These are phyloP conservation scores for Gortyna flavago DNA, from an alignment of 2,888 invertebrate genomes.

Conservation along the genomic window DNA sequence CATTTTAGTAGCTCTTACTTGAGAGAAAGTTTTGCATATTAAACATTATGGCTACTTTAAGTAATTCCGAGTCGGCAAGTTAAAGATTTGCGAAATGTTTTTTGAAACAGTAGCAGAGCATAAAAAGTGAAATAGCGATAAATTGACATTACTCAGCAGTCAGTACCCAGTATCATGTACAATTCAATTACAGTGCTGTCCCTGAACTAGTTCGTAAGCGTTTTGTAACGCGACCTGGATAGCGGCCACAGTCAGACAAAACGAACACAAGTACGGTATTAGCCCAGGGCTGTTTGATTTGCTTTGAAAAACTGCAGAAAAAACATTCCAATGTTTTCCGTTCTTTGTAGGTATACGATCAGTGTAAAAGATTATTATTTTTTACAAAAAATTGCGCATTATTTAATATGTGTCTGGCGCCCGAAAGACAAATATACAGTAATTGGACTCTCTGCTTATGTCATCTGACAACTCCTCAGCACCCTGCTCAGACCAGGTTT, in stretches of 20 bases:
- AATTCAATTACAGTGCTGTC: constrained; percentile 83
- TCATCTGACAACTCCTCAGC: constrained; percentile 9
- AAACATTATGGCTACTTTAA: constrained; percentile 23
- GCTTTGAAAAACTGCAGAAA: constrained; percentile 7
- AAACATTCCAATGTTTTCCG: neutral
- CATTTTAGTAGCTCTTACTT: constrained; percentile 37
- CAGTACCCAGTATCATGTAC: constrained; percentile 75
- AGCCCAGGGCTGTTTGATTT: constrained; percentile 45
- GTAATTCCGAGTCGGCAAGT: constrained; percentile 10
- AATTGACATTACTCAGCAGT: constrained; percentile 63
- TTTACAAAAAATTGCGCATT: neutral
- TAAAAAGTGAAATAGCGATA: constrained; percentile 51
- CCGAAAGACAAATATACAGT: neutral
- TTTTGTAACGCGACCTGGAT: constrained; percentile 86
- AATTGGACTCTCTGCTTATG: no score
- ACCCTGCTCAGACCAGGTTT: constrained; percentile 42
- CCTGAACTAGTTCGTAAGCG: constrained; percentile 86
- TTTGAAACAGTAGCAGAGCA: constrained; percentile 31
- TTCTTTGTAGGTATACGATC: neutral
- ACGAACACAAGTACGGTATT: constrained; percentile 35
- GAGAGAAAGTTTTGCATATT: constrained; percentile 58
- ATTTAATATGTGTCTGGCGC: neutral
- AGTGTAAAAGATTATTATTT: neutral
- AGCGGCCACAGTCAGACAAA: constrained; percentile 74
- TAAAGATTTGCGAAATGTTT: constrained; percentile 25